A percentile compares a stretch with the other conserved stretches of the same genome.
Evolutionary conservation across 1,140 invertebrate species (phyloP).

Genomic region (Orchesella cincta): DNA sequence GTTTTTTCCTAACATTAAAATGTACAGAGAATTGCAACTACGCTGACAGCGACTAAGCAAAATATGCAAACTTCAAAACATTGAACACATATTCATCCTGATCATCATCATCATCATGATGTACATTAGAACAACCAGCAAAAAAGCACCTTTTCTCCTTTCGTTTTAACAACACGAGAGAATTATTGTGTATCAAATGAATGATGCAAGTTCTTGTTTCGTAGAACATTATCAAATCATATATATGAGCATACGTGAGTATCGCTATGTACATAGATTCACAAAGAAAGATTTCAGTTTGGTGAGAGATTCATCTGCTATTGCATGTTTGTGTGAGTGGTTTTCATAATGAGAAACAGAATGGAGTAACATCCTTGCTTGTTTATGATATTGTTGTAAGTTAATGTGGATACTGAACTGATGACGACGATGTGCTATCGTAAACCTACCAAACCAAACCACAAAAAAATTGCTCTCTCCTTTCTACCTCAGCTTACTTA

Average conservation of each 20-base stretch:
- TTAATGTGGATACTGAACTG: no score
- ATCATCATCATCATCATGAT: not conserved
- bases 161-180: not conserved
- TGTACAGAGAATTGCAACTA: not conserved
- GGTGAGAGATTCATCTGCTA: no score
- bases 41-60: not conserved
- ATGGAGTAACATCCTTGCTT: no score
- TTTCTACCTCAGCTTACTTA: no score
- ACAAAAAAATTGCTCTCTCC: no score
- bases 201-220: not conserved
- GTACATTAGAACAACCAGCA: not conserved
- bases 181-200: not conserved
- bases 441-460: no score
- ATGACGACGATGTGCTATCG: no score
- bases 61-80: not conserved
- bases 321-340: no score
- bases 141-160: not conserved
- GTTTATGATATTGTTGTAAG: no score
- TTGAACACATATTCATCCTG: not conserved
- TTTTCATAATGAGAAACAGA: no score
- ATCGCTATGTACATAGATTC: not conserved
- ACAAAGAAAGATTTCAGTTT: not conserved
- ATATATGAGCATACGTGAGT: not conserved
- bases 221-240: not conserved
- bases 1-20: not conserved